These are phyloP conservation scores for Eurosta solidaginis DNA, from an alignment of 1,140 invertebrate species.

Conservation along the genomic window DNA sequence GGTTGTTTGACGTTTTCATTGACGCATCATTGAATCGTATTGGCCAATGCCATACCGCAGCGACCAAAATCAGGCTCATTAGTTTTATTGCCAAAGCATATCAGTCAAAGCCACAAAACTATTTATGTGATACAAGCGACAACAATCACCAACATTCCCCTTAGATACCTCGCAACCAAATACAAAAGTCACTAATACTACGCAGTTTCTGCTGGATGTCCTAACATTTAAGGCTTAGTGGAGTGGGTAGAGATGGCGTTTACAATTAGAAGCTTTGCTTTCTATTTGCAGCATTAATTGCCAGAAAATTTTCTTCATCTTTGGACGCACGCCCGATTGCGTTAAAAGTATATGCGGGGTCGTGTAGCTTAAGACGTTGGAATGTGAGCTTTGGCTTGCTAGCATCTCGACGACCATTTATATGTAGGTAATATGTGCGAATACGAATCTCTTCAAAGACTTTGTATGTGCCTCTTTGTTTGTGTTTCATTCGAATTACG, in stretches of 20 bases:
- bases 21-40: not conserved
- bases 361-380: not conserved
- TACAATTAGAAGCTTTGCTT: conserved; percentile 13
- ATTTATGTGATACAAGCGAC: not conserved
- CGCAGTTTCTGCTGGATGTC: not conserved
- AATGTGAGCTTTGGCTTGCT: not conserved
- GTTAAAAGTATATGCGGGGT: not conserved
- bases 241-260: not conserved
- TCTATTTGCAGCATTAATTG: conserved; percentile 40
- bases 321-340: not conserved
- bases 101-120: conserved; percentile 56
- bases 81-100: conserved; percentile 58
- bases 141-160: not conserved
- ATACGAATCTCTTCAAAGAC: not conserved
- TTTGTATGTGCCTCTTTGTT: not conserved
- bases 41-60: not conserved
- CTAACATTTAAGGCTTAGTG: not conserved
- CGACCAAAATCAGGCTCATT: conserved; percentile 46
- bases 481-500: not conserved
- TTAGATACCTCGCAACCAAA: not conserved
- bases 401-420: not conserved
- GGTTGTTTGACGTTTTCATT: not conserved
- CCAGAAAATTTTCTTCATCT: conserved; percentile 36
- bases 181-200: not conserved
- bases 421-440: not conserved